Conservation (phyloP, 2,113 vertebrate species). For the Vombatus ursinus region DNA sequence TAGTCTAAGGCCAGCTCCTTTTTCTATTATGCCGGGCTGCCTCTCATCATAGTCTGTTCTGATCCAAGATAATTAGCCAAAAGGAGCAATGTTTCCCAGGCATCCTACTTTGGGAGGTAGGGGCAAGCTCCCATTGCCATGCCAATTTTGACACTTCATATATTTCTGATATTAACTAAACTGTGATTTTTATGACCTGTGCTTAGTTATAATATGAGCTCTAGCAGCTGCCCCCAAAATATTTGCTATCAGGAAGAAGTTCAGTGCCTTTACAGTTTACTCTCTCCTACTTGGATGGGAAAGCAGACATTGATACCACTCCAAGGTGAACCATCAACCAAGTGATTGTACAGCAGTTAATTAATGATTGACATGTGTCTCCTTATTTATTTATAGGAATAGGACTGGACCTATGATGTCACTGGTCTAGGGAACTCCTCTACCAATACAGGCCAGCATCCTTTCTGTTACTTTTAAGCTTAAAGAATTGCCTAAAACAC, state of each 20-base stretch:
- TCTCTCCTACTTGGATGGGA: neutral
- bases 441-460: neutral
- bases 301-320: neutral
- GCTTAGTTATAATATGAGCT: neutral
- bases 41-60: neutral
- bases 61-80: neutral
- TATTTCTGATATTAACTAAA: neutral
- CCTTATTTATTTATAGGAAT: neutral
- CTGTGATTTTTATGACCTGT: neutral
- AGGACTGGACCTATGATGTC: neutral
- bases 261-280: neutral
- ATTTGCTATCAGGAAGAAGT: neutral
- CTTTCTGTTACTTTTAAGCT: neutral
- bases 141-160: neutral
- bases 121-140: neutral
- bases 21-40: neutral
- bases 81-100: neutral
- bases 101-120: neutral
- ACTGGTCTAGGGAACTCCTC: neutral
- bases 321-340: neutral
- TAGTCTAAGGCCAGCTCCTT: neutral
- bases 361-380: neutral
- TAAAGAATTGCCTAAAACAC: neutral
- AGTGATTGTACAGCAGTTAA: neutral
- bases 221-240: neutral